Evolutionary conservation across 2,113 vertebrate genomes (phyloP).

Genomic region (Zosterops hypoxanthus): DNA sequence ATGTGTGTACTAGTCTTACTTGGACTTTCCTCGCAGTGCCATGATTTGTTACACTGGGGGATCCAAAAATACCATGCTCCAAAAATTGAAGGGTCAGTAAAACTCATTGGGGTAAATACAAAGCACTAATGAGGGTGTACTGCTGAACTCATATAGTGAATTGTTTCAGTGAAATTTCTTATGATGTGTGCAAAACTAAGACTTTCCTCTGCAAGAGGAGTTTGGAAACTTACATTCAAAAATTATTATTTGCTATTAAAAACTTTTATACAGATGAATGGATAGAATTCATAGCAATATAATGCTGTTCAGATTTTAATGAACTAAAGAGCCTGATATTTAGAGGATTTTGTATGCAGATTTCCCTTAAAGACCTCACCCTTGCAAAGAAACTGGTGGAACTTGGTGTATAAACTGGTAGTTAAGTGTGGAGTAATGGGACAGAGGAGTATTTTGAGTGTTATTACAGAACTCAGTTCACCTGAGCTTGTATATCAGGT

Average conservation of each 20-base stretch:
- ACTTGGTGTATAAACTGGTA: neutral
- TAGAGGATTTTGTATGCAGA: neutral
- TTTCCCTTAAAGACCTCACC: neutral
- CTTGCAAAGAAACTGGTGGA: neutral
- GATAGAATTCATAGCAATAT: neutral
- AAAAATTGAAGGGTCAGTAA: neutral
- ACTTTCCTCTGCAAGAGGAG: neutral
- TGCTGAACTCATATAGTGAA: slow-evolving; percentile 2
- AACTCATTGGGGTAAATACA: neutral
- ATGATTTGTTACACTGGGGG: neutral
- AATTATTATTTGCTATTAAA: neutral
- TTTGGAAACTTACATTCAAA: neutral
- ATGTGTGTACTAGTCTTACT: neutral
- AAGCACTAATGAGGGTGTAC: neutral
- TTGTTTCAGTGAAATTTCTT: slow-evolving; percentile 12
- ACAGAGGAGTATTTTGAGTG: neutral
- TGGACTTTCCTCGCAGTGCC: neutral
- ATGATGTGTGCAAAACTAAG: neutral
- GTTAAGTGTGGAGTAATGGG: neutral
- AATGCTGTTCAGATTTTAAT: neutral
- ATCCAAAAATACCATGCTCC: neutral
- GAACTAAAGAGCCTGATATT: neutral
- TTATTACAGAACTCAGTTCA: neutral
- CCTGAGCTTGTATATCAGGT: neutral
- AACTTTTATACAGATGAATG: neutral